Evolutionary conservation across 2,888 invertebrate genomes (phyloP), one percentile per base, ranked within the genome.

Genomic region (Octodonta nipae): DNA sequence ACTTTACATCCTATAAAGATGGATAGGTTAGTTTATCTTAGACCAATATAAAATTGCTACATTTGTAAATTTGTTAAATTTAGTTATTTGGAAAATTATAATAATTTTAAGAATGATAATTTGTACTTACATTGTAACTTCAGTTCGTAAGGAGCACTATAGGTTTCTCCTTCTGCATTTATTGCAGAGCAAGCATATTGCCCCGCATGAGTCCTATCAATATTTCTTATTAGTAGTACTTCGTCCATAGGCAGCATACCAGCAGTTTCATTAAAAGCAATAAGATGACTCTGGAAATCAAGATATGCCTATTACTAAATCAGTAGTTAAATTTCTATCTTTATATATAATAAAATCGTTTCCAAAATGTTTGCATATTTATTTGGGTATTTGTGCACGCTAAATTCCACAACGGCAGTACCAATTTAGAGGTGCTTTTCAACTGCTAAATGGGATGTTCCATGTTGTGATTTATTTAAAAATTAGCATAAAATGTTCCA

Each of bases 151-250:
- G 82, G 75, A 32, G 78, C 73, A 54, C 86, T 87, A 43, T 78
- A 68, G 3, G 80, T 78, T 55, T 80, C 80, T 28, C 87, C 87
- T 54, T 86, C 83, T 2, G 74, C 65, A 56, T 88, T 88, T 38
- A 72, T 68, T 3, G 85, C 87, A 32, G 81, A 71, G 56, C 88
- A 88, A 15, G 81, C 72, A 58, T 87, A 89, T 33, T 79, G 73
- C 2, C 85, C 82, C 1, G 77, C 73, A 46, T 78, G 78, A 43
- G 74, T 73, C 42, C 80, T 68, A 42, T 73, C 70, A 42, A 87
- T 63, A 33, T 71, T 71, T 50, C 73, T 70, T 35, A 86, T 65
- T 38, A 76, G 68, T 49, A 87, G 64, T 40, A 73, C 75, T 55
- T 74, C 70, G 34, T 73, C 74, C 42, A 73, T 71, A 12, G 79